Evolutionary conservation across 2,113 vertebrate genomes (phyloP).

Genomic region (Sorex fumeus): DNA sequence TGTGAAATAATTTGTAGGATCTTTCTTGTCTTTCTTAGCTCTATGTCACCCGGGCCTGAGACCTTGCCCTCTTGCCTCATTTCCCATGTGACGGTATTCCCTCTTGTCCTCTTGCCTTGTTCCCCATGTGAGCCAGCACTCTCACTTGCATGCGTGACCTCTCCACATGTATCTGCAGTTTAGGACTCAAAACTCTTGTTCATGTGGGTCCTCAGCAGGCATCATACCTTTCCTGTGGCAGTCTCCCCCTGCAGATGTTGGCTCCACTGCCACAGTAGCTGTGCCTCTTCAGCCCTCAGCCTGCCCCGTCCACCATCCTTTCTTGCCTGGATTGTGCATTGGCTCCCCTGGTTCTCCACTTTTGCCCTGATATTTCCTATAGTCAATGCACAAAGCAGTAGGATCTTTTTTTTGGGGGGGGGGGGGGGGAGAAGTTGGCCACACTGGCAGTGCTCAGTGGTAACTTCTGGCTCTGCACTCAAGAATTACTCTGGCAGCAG

Average conservation of each 20-base stretch:
- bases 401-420: too few relatives aligned
- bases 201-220: background rate
- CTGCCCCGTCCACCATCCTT: rapidly evolving
- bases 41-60: background rate
- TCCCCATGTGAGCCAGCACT: background rate
- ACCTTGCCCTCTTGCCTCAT: background rate
- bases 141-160: background rate
- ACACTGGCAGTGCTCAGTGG: too few relatives aligned
- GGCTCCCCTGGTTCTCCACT: too few relatives aligned
- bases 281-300: too few relatives aligned
- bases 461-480: too few relatives aligned
- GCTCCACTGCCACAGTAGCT: background rate
- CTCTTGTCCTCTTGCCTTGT: background rate
- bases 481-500: too few relatives aligned
- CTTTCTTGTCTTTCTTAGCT: background rate
- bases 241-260: background rate
- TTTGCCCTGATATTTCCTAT: background rate
- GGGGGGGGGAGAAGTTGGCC: too few relatives aligned
- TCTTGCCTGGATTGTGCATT: rapidly evolving
- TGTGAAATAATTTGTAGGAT: too few relatives aligned
- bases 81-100: background rate
- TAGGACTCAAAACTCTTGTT: background rate
- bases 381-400: background rate
- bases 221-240: too few relatives aligned
- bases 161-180: background rate